Evolutionary conservation across 2,888 invertebrate genomes (phyloP), one percentile per base, ranked within the genome.

Genomic region (Panzeria rudis): DNA sequence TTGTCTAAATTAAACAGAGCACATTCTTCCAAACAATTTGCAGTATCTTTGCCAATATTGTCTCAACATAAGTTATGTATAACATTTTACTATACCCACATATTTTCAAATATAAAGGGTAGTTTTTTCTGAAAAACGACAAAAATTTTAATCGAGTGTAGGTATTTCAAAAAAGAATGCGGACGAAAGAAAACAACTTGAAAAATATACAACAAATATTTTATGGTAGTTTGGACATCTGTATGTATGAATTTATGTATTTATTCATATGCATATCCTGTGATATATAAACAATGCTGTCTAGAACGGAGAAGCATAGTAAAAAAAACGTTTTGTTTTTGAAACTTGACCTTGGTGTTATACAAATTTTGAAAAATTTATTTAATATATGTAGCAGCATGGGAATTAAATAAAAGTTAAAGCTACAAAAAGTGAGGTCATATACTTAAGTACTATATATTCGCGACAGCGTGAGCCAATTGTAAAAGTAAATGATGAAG

Each of bases 31-130:
- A 41, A 56, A 44, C 0, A 32, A 68, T 20, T 68, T 41, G 11
- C 17, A 25, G 15, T 35, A 23, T 59, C 3, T 29, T 66, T 66
- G 11, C 29, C 20, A 75, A 61, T 20, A 15, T 9, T 75, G 32
- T 69, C 50, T 56, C 13, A 62, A 50, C 86, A 89, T 89, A 87
- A 88, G 86, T 88, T 89, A 89, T 88, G 88, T 89, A 90, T 88
- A 89, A 87, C 88, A 88, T 84, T 88, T 75, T 82, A 79, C 86
- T 83, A 86, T 86, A 79, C 77, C 81, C 82, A 61, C 78, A 86
- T 83, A 83, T 66, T 68, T 59, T 44, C 41, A 77, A 66, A 38
- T 23, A 29, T 29, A 5, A 4, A 44, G 62, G 78, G 77, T 78
- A 78, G 77, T 86, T 77, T 59, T 41, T 29, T 3, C 13, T 7